Evolutionary conservation across 2,888 invertebrate species (phyloP).

Genomic region (Thera obeliscata): DNA sequence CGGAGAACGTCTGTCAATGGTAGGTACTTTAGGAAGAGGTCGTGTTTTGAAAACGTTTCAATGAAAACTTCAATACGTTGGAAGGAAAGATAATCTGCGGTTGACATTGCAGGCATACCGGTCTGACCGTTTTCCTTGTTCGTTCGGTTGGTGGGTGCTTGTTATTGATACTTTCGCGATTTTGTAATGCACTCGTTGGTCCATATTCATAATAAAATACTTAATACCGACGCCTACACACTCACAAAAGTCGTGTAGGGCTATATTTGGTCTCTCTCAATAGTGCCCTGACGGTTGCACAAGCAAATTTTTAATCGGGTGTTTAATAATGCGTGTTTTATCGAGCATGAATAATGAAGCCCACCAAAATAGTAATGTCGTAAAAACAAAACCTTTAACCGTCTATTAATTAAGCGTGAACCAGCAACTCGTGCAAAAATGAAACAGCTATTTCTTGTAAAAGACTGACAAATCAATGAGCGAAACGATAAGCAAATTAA

Average conservation of each 20-base stretch:
- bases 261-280: too few species aligned
- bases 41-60: slow-evolving; percentile 69
- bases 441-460: slow-evolving; percentile 23
- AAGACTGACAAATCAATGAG: slow-evolving; percentile 34
- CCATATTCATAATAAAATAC: slow-evolving; percentile 12
- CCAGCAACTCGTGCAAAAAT: slow-evolving; percentile 34
- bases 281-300: too few species aligned
- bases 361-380: slow-evolving; percentile 5
- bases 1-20: slow-evolving; percentile 67
- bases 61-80: slow-evolving; percentile 46
- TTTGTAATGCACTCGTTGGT: slow-evolving; percentile 5
- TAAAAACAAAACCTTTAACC: slow-evolving; percentile 35
- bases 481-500: slow-evolving; percentile 32
- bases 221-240: slow-evolving; percentile 1
- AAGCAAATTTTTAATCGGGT: too few species aligned
- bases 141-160: slow-evolving; percentile 16
- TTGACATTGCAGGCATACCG: slow-evolving; percentile 30
- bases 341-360: background rate
- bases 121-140: slow-evolving; percentile 26
- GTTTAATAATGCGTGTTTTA: background rate
- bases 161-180: slow-evolving; percentile 17
- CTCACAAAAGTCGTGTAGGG: background rate
- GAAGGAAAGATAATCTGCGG: slow-evolving; percentile 33
- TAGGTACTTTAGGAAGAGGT: slow-evolving; percentile 51
- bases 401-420: slow-evolving; percentile 38